Evolutionary conservation across 1,140 invertebrate species (phyloP), one percentile per base, ranked within the genome.

Genomic region (Drosophila sproati): DNA sequence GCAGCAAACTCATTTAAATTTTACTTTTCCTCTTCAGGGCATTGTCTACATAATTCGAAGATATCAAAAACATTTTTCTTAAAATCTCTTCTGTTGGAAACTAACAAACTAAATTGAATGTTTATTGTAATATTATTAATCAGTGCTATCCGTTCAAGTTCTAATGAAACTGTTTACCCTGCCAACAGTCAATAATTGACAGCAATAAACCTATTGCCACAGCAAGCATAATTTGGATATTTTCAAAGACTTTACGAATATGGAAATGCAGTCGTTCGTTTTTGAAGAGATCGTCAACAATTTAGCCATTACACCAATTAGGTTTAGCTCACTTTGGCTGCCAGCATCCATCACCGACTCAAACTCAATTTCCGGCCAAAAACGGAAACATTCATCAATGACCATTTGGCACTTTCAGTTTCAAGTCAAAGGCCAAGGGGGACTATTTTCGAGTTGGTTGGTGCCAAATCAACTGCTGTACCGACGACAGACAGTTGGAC

Each of bases 371-470:
- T 80, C 78, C 78, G 52, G 74, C 77, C 77, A 75, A 80, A 80
- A 80, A 80, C 78, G 78, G 78, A 80, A 80, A 76, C 73, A 56
- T 78, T 82, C 80, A 82, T 82, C 80, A 82, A 82, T 82, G 80
- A 75, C 80, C 80, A 82, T 78, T 82, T 75, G 75, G 80, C 80
- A 82, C 80, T 82, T 82, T 82, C 72, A 50, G 80, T 82, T 82
- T 82, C 75, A 74, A 64, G 79, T 76, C 71, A 82, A 70, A 72
- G 34, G 29, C 55, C 52, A 59, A 55, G 55, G 50, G 54, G 54
- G 10, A 55, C 52, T 20, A 57, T 68, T 59, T 72, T 79, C 76
- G 48, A 78, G 67, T 72, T 66, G 70, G 78, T 69, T 80, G 63
- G 50, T 57, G 77, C 77, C 78, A 79, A 79, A 80, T 79, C 78